Conservation (phyloP, 2,888 invertebrate genomes). For the Drosophila testacea region DNA sequence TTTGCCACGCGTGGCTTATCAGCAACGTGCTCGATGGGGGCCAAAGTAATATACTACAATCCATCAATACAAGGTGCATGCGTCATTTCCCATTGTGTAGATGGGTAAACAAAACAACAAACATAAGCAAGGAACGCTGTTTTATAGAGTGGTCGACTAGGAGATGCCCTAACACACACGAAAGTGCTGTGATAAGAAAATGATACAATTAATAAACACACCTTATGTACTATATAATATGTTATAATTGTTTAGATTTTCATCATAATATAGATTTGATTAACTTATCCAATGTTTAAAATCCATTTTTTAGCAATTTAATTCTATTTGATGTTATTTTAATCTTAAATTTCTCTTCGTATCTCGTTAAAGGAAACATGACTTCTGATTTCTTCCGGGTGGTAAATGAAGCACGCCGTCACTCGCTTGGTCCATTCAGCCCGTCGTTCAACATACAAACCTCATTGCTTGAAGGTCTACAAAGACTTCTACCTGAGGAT, state of each 20-base stretch:
- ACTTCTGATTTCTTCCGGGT: conserved; percentile 96
- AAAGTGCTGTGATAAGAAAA: too few species aligned
- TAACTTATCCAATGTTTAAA: too few species aligned
- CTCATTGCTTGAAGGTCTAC: conserved; percentile 93
- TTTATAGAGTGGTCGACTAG: background rate
- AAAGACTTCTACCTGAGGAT: conserved; percentile 93
- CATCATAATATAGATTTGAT: too few species aligned
- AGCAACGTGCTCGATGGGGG: conserved; percentile 29
- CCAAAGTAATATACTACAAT: conserved; percentile 27
- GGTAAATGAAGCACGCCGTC: conserved; percentile 94
- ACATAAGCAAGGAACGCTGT: background rate
- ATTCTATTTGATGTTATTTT: background rate
- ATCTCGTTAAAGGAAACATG: conserved; percentile 87
- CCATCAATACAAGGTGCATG: conserved; percentile 29
- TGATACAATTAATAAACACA: too few species aligned
- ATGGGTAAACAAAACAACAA: conserved; percentile 3
- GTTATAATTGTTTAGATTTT: too few species aligned
- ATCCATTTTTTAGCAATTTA: background rate
- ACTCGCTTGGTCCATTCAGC: conserved; percentile 97
- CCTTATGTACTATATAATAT: too few species aligned
- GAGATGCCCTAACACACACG: background rate
- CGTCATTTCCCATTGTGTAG: conserved; percentile 38
- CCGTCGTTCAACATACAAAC: conserved; percentile 97
- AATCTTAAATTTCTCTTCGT: background rate
- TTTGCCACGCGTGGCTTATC: conserved; percentile 21